These are phyloP conservation scores for Enteromius treurensis DNA, from an alignment of 2,797 vertebrate species.

Conservation along the genomic window DNA sequence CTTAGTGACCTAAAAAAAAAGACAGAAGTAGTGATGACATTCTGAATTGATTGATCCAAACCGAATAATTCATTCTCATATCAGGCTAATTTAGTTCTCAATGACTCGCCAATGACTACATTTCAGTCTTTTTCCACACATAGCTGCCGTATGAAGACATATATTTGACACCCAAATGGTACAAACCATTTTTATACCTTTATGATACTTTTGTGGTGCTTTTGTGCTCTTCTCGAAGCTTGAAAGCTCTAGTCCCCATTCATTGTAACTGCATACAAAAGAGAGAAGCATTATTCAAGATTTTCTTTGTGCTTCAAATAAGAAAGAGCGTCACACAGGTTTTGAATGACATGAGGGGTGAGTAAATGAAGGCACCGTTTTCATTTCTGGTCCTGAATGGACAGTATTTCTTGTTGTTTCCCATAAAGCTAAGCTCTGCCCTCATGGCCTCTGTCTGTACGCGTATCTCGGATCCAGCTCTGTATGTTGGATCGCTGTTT, in stretches of 20 bases:
- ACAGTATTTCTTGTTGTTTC: conserved; percentile 55
- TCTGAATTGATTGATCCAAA: not conserved
- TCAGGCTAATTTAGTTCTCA: not conserved
- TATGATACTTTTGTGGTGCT: not conserved
- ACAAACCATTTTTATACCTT: not conserved
- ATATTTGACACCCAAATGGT: not conserved
- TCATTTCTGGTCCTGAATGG: not conserved
- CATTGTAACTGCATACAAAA: conserved; percentile 3
- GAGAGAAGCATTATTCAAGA: not conserved
- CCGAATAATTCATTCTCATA: not conserved
- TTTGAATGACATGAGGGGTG: not conserved
- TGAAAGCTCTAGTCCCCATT: not conserved
- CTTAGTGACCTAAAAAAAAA: not conserved
- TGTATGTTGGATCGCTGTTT: conserved; percentile 23
- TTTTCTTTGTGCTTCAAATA: not conserved
- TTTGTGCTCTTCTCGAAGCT: not conserved
- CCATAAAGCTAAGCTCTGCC: conserved; percentile 54
- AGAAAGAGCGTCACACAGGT: not conserved
- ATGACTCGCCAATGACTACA: not conserved
- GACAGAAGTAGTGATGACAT: not conserved
- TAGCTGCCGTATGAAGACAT: not conserved
- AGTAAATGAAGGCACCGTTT: not conserved
- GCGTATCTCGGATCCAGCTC: conserved; percentile 51
- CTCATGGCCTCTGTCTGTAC: conserved; percentile 65
- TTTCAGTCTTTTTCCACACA: not conserved